Base-by-base conservation (phyloP, 2,888 invertebrate genomes). In the Eristalinus sepulchralis region DNA sequence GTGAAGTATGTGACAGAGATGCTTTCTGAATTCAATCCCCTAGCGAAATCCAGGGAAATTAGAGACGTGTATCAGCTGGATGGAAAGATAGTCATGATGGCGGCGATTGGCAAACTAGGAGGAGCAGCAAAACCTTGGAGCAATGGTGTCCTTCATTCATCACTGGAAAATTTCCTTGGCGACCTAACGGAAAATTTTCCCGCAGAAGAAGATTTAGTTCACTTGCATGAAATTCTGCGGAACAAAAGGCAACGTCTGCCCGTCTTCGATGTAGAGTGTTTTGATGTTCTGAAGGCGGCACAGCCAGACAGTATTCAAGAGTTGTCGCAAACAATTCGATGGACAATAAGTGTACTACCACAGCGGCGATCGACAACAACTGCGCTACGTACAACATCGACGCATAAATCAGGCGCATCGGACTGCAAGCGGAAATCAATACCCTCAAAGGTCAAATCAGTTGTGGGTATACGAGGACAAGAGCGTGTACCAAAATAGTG, bases 141-240 rank as follows among this genome's bases (percentile, higher is more conserved):
- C 22, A 64, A 66, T 64, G 34, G 66, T 2, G 64, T 57, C 6
- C 24, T 70, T 55, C 34, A 59, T 33, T 70, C 59, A 20, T 66
- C 47, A 66, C 39, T 71, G 10, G 39, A 60, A 39, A 27, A 31
- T n/a, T 60, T 77, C 62, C 34, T 76, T 9, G 17, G 67, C 31
- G 62, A 68, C 5, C 53, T 77, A 8, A 17, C 55, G 11, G n/a
- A 22, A 17, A 71, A 79, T 33, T 79, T 64, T 11, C 71, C 22
- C 57, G 24, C 57, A 2, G 47, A 71, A 66, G 39, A 66, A 17
- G 66, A 66, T 27, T 10, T 66, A 39, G 70, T 59, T 57, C 39
- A 57, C 17, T 33, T 71, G 6, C 64, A 79, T 20, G 63, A 79
- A 39, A 10, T 64, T 6, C 22, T 79, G 64, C 57, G 36, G 1